phyloP scores from a whole-genome alignment of 2,888 invertebrate species.

The Orchesellides sinensis region DNA sequence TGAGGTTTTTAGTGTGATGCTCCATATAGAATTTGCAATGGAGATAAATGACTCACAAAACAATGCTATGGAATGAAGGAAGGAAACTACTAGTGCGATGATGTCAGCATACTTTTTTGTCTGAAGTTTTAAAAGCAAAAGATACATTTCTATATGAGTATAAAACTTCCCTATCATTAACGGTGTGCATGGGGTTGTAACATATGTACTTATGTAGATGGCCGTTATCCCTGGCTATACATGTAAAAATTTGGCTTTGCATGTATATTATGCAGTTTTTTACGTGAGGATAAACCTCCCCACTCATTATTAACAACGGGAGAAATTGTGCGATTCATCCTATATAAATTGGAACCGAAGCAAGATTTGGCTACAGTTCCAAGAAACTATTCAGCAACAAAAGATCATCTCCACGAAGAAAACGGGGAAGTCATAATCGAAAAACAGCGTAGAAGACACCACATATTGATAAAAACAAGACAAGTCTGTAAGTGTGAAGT shows the following conservation, averaged over 20 bases:
- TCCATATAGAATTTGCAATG: conserved; percentile 25
- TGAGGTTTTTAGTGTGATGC: conserved; percentile 27
- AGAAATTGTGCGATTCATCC: conserved; percentile 40
- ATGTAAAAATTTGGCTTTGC: no score
- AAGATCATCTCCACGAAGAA: conserved; percentile 20
- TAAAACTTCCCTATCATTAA: not conserved
- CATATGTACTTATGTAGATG: no score
- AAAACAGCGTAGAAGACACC: not conserved
- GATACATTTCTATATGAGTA: not conserved
- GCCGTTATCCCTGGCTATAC: no score
- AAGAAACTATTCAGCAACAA: conserved; percentile 45
- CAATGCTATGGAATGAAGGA: conserved; percentile 26
- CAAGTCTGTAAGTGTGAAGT: not conserved
- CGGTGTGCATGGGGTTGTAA: not conserved
- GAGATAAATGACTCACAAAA: conserved; percentile 35
- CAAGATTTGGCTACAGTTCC: conserved; percentile 55
- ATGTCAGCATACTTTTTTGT: not conserved
- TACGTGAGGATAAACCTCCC: no score
- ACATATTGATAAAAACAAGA: not conserved
- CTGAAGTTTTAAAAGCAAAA: not conserved
- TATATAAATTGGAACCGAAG: conserved; percentile 37
- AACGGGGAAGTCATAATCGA: not conserved
- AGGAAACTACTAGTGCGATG: conserved; percentile 12
- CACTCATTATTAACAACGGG: conserved; percentile 21
- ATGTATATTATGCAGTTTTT: no score